Evolutionary conservation across 2,888 invertebrate species (phyloP).

Genomic region (Acrobasis suavella): DNA sequence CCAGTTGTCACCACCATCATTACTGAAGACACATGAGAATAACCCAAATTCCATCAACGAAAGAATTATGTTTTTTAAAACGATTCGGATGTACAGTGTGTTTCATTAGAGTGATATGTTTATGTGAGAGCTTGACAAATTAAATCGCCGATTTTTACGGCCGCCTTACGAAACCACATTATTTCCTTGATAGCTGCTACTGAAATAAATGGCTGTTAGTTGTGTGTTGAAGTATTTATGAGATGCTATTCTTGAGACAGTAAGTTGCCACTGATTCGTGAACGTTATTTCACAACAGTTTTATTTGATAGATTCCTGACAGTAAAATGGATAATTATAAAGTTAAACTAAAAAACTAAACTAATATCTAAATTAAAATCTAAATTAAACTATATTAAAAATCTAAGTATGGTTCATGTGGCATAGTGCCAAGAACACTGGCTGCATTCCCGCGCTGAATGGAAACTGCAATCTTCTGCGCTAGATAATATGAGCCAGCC

Average conservation of each 20-base stretch:
- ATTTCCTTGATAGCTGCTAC: not conserved
- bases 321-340: too few species aligned
- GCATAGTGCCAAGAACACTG: too few species aligned
- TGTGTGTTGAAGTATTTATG: not conserved
- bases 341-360: too few species aligned
- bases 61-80: constrained; percentile 21
- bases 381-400: too few species aligned
- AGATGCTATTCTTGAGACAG: not conserved
- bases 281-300: not conserved
- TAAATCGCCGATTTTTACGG: constrained; percentile 8
- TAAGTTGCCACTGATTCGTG: not conserved
- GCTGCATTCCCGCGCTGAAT: too few species aligned
- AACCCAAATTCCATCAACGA: not conserved
- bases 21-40: too few species aligned
- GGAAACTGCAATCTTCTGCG: too few species aligned
- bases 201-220: constrained; percentile 4
- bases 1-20: too few species aligned
- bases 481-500: too few species aligned
- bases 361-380: too few species aligned
- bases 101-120: constrained; percentile 11
- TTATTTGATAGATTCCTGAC: too few species aligned
- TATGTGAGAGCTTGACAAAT: constrained; percentile 20
- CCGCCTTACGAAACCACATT: constrained; percentile 7
- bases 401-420: too few species aligned
- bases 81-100: not conserved